These are phyloP conservation scores for Xanthia togata DNA, from an alignment of 2,888 invertebrate genomes.

Conservation along the genomic window DNA sequence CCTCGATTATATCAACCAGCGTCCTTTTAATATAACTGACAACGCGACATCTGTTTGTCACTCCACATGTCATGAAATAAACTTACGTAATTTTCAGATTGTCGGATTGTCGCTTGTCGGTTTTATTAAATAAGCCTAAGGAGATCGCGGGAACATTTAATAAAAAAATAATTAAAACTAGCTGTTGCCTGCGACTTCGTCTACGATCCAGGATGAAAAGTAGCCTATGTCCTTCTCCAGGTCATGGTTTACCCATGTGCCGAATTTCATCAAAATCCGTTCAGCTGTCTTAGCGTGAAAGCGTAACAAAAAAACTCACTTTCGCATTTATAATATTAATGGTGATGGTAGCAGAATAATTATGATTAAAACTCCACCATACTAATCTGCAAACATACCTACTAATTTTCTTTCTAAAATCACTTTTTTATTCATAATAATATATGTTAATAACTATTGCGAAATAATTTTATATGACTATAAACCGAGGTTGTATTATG, in stretches of 20 bases:
- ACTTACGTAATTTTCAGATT: background rate
- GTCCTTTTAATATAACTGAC: background rate
- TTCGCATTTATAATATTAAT: too few species aligned
- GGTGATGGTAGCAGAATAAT: background rate
- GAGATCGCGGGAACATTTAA: background rate
- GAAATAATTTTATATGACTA: slow-evolving; percentile 14
- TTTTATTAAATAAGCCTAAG: background rate
- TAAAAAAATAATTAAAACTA: too few species aligned
- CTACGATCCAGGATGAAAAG: too few species aligned
- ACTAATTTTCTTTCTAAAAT: background rate
- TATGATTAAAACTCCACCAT: background rate
- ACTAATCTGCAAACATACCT: too few species aligned
- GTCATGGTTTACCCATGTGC: too few species aligned
- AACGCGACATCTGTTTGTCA: background rate
- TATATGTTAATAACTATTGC: background rate
- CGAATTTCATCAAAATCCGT: too few species aligned
- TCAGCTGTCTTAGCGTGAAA: too few species aligned
- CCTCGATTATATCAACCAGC: background rate
- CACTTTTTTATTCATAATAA: background rate
- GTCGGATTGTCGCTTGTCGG: background rate
- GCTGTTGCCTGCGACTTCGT: too few species aligned
- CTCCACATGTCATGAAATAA: background rate
- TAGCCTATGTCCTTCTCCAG: too few species aligned
- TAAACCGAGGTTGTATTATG: slow-evolving; percentile 10
- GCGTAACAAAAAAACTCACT: too few species aligned